phyloP scores from a whole-genome alignment of 2,113 vertebrate species.

The Bucco capensis region DNA sequence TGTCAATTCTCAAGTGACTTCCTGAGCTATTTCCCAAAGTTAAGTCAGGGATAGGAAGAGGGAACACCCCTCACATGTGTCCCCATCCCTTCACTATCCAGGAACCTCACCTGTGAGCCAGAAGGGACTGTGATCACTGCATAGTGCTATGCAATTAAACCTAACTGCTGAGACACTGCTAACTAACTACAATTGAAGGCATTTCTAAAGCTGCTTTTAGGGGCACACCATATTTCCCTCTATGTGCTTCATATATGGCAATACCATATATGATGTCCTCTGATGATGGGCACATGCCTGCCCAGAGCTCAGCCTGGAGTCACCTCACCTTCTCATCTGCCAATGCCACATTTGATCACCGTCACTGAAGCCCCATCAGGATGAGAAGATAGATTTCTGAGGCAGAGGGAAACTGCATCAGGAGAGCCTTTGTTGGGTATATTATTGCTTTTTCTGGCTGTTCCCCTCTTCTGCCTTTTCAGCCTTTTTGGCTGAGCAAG shows the following conservation, averaged over 20 bases:
- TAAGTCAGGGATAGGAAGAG: not conserved
- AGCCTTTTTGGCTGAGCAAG: not conserved
- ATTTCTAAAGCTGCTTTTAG: not conserved
- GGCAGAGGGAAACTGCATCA: not conserved
- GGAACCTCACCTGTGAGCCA: not conserved
- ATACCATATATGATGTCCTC: not conserved
- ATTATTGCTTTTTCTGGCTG: not conserved
- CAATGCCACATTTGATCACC: rapidly evolving
- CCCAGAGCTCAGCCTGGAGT: not conserved
- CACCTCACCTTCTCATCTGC: not conserved
- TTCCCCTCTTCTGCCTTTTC: not conserved
- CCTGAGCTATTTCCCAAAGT: not conserved
- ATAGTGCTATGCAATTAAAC: rapidly evolving
- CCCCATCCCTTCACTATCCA: not conserved
- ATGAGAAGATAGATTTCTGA: not conserved
- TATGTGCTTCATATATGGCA: not conserved
- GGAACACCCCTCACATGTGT: not conserved
- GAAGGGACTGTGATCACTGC: rapidly evolving
- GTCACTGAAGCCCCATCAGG: not conserved
- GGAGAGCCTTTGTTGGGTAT: not conserved
- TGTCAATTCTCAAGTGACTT: not conserved
- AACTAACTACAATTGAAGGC: not conserved
- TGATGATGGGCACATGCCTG: rapidly evolving
- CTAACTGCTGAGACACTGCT: not conserved
- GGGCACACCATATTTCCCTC: rapidly evolving